phyloP scores from a whole-genome alignment of 2,888 invertebrate species.

The Ophioninae sp. region DNA sequence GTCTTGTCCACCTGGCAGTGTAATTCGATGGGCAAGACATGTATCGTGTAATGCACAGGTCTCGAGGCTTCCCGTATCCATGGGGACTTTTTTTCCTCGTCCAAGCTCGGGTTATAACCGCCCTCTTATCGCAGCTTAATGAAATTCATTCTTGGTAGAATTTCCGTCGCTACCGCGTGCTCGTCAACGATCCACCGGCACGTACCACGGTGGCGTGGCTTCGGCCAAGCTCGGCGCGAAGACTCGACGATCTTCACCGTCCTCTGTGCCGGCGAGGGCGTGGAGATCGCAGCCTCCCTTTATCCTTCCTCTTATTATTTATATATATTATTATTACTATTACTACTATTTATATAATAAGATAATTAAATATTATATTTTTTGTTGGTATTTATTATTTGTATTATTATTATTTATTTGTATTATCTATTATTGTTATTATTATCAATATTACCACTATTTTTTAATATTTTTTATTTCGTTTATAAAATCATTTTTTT shows the following conservation, averaged over 20 bases:
- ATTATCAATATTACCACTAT: no score
- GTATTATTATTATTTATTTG: no score
- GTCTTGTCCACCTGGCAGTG: neutral
- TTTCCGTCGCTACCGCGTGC: slow-evolving; percentile 34
- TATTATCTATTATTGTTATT: no score
- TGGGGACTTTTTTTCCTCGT: neutral
- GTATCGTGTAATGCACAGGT: neutral
- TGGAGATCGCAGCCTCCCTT: no score
- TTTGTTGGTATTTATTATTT: no score
- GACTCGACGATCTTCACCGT: slow-evolving; percentile 24
- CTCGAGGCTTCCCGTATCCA: no score
- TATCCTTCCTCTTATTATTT: no score
- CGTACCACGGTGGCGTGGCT: neutral
- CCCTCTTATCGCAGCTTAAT: slow-evolving; percentile 36
- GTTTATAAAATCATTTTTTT: no score
- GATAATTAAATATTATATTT: no score
- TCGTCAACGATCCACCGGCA: slow-evolving; percentile 48
- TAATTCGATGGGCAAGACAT: neutral
- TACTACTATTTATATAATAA: no score
- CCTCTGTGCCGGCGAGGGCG: slow-evolving; percentile 9
- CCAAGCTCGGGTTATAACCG: neutral
- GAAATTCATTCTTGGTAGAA: slow-evolving; percentile 56
- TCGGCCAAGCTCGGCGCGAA: neutral
- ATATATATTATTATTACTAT: no score
- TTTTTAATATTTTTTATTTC: no score